Evolutionary conservation across 2,113 vertebrate genomes (phyloP).

Genomic region (Sceloporus undulatus): DNA sequence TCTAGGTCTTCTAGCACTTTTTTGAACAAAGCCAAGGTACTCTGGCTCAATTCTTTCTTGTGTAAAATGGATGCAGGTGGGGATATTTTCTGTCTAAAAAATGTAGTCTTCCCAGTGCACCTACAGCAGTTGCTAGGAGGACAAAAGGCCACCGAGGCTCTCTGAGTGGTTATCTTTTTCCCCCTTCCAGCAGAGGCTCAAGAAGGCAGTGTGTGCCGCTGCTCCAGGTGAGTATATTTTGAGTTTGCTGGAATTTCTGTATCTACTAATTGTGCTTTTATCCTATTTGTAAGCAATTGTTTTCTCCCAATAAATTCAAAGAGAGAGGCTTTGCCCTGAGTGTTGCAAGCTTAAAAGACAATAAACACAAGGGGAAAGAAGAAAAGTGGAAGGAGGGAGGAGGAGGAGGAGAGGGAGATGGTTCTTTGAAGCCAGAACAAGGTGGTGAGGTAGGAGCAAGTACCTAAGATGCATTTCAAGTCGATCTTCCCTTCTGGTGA

Average conservation of each 20-base stretch:
- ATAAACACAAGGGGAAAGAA: neutral
- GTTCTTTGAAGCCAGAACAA: neutral
- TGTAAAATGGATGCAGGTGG: neutral
- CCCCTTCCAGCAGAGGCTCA: conserved; percentile 53
- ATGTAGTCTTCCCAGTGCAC: neutral
- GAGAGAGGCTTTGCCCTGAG: neutral
- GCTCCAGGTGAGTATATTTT: conserved; percentile 56
- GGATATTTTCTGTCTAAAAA: neutral
- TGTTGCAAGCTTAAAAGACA: neutral
- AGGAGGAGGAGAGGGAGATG: neutral
- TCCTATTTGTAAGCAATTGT: neutral
- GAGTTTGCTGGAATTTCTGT: conserved; percentile 8
- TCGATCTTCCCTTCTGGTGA: neutral
- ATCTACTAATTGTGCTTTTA: neutral
- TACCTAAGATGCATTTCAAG: neutral
- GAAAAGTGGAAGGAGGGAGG: neutral
- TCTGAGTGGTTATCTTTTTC: conserved; percentile 32
- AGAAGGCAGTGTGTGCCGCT: conserved; percentile 41
- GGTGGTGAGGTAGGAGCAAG: neutral
- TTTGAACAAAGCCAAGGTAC: no score
- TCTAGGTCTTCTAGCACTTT: neutral
- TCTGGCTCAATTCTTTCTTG: no score
- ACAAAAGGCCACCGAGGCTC: neutral
- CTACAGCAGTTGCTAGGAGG: no score
- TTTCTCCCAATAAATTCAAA: neutral